phyloP scores from a whole-genome alignment of 2,797 vertebrate species.

The Aythya fuligula region DNA sequence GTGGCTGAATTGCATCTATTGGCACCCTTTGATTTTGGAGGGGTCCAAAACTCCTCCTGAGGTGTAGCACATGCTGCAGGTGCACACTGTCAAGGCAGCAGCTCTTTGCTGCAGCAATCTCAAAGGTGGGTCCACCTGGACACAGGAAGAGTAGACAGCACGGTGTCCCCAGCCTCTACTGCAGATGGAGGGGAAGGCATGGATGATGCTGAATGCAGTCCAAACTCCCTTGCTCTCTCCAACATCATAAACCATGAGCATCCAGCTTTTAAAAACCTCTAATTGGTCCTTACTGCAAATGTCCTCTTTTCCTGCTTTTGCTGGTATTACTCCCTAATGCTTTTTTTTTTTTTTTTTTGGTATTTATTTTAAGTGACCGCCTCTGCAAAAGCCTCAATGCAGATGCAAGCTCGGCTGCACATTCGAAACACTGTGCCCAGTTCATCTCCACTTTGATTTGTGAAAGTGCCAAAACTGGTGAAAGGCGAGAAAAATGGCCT shows the following conservation, averaged over 20 bases:
- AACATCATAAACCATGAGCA: not conserved
- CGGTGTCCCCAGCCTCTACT: not conserved
- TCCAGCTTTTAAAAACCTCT: not conserved
- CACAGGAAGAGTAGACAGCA: fast-evolving
- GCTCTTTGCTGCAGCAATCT: not conserved
- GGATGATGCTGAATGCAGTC: not conserved
- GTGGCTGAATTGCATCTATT: not conserved
- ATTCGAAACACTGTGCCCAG: not conserved
- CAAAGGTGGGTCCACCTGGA: not conserved
- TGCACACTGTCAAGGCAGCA: not conserved
- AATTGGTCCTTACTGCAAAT: not conserved
- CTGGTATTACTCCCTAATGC: not conserved
- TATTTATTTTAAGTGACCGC: not conserved
- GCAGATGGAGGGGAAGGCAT: not conserved
- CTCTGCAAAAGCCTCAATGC: not conserved
- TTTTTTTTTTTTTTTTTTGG: too few relatives aligned
- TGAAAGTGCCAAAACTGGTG: not conserved
- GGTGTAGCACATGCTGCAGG: fast-evolving
- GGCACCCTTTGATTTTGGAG: not conserved
- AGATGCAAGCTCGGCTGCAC: not conserved
- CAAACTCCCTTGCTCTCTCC: not conserved
- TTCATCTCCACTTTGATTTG: not conserved
- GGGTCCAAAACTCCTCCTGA: not conserved
- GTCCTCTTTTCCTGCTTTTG: not conserved
- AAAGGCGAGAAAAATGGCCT: not conserved